Conservation (phyloP, 2,797 vertebrate species). For the Varecia variegata region DNA sequence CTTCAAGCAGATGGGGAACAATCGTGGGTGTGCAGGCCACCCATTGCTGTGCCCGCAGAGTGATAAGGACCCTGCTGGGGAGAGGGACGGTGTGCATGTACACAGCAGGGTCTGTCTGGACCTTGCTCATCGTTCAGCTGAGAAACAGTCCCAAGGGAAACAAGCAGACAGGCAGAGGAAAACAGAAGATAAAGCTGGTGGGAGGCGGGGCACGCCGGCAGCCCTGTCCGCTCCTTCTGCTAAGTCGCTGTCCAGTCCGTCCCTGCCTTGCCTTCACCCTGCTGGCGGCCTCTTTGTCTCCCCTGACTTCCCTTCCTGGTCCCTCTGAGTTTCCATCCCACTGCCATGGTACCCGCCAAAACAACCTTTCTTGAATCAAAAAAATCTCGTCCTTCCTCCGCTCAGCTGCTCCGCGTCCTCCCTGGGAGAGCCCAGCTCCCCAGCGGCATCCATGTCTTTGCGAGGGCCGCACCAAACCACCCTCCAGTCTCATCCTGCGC, state of each 20-base stretch:
- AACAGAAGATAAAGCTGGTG: neutral
- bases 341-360: neutral
- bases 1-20: neutral
- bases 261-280: neutral
- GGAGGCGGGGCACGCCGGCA: fast-evolving
- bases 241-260: fast-evolving
- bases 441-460: neutral
- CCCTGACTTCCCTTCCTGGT: neutral
- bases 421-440: no score
- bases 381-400: neutral
- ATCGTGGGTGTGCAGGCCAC: neutral
- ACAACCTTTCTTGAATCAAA: neutral
- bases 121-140: neutral
- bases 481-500: neutral
- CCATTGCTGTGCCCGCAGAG: neutral
- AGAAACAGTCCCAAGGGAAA: neutral
- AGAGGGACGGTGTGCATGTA: neutral
- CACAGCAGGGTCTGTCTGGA: neutral
- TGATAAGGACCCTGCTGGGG: neutral
- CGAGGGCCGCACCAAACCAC: neutral
- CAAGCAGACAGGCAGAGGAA: neutral
- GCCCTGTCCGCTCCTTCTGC: neutral
- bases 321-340: neutral
- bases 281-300: neutral
- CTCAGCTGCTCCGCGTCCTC: neutral